Evolutionary conservation across 2,113 vertebrate species (phyloP), one percentile per base, ranked within the genome.

Genomic region (Tragelaphus buxtoni): DNA sequence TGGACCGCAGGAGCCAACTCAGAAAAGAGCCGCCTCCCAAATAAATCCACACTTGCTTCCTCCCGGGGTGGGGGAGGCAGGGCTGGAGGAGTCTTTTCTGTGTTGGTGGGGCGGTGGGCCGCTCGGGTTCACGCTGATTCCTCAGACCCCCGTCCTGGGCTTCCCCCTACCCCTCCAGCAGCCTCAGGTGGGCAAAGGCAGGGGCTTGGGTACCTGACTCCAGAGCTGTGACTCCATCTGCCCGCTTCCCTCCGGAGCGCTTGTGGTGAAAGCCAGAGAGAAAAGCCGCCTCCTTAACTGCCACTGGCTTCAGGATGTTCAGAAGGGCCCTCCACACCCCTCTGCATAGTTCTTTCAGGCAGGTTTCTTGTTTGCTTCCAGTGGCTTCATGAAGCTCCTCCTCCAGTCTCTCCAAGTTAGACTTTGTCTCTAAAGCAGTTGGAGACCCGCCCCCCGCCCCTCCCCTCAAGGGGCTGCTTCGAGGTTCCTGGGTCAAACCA

Each of bases 1-100:
- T 99, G 98, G 99, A 99, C 95, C 99, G 99, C 24, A 98, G 99
- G 98, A 99, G 99, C 98, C 99, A 99, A 98, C 98, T 99, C 88
- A 98, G 95, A 88, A 98, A 98, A 93, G 98, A 97, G 72, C 98
- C 95, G 12, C 98, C 98, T 96, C 96, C 98, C 89, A 98, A 98
- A 97, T 99, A 98, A 97, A 93, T 45, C 90, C 58, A 18, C 49
- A 7, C 0, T 24, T 18, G 49, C 47, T 22, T 7, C 20, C 6
- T 35, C 32, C 11, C 10, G 86, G 74, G 88, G 45, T 1, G 49
- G 17, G 60, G 47, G 85, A 4, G 26, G n/a, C 65, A 11, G 65
- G 65, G n/a, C 65, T 26, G 24, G 30, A 9, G 63, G 22, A 0
- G 0, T 11, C 2, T 47, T 9, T 56, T 51, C 42, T 30, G 45